phyloP scores from a whole-genome alignment of 2,113 vertebrate species.

The Grammomys surdaster region DNA sequence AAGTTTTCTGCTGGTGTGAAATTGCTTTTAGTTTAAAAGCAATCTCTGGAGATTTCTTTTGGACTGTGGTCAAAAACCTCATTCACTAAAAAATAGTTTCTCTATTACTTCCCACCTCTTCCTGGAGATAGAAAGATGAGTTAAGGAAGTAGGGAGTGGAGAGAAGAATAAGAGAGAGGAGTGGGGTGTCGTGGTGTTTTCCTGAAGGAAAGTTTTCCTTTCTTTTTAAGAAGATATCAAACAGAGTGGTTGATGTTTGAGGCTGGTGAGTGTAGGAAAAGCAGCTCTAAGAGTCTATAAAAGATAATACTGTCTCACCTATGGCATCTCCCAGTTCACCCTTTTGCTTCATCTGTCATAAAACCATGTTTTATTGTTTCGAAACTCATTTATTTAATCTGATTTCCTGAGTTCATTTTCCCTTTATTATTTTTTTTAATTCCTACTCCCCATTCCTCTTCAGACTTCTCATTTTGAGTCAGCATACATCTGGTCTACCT shows the following conservation, averaged over 20 bases:
- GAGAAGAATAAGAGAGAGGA: background rate
- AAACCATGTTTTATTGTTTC: background rate
- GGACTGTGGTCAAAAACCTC: slow-evolving; percentile 48
- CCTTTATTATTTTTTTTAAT: background rate
- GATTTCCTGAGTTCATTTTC: background rate
- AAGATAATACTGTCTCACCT: background rate
- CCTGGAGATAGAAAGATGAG: slow-evolving; percentile 26
- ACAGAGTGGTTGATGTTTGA: background rate
- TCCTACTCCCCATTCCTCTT: background rate
- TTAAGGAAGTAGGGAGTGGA: background rate
- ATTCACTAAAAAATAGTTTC: slow-evolving; percentile 20
- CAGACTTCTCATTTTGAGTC: background rate
- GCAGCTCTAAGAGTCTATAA: background rate
- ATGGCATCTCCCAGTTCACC: background rate
- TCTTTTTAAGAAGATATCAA: background rate
- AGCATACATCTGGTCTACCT: background rate
- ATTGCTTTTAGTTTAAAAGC: slow-evolving; percentile 66
- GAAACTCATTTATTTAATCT: background rate
- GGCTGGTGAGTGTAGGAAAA: background rate
- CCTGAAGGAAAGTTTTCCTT: background rate
- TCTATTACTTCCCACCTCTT: slow-evolving; percentile 26
- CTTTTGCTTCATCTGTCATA: background rate
- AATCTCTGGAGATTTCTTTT: slow-evolving; percentile 49
- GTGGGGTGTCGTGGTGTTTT: background rate
- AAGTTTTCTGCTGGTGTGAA: slow-evolving; percentile 64